Base-by-base conservation (phyloP, 2,113 vertebrate species). In the Tringa solitaria region DNA sequence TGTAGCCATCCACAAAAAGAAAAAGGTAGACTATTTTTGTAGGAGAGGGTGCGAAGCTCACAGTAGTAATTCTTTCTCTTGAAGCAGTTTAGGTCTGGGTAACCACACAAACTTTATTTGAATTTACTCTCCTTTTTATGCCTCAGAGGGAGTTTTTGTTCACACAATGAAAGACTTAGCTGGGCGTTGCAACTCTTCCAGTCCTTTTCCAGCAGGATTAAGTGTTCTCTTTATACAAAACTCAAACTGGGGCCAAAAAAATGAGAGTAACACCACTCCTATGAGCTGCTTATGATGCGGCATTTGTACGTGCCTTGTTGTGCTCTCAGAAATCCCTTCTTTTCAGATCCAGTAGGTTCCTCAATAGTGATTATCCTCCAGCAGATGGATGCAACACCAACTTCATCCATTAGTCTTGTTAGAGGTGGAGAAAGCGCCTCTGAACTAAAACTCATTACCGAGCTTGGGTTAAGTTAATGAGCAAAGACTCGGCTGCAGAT, bases 171-270 rank as follows among this genome's bases (percentile, higher is more conserved):
- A 69, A 91, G 30, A 22, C 63, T 87, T 64, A 79, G 27, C 57
- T 87, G 73, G 8, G 28, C 87, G 74, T 82, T 91, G 87, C 65
- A 96, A 93, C 27, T 51, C 61, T 41, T 79, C 13, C 39, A 82
- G 45, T 70, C 20, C 24, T 43, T 91, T 89, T 94, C 61, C 70
- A 95, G 41, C 8, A 35, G 85, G 90, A 93, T 97, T 97, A 95
- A 96, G 70, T 95, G 94, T 95, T 94, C 95, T 91, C 3, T 69
- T 81, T 33, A 48, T 10, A 21, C 39, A 84, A 82, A 91, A 60
- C 27, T 57, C 70, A 85, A 43, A 76, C 50, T 51, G 17, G 3
- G 56, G 51, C 60, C 60, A 93, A 90, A 80, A 53, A 53, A 50
- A 2, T 1, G 19, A 67, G 20, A 61, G 24, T 23, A 92, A 28